Evolutionary conservation across 2,113 vertebrate species (phyloP).

Genomic region (Chamaea fasciata): DNA sequence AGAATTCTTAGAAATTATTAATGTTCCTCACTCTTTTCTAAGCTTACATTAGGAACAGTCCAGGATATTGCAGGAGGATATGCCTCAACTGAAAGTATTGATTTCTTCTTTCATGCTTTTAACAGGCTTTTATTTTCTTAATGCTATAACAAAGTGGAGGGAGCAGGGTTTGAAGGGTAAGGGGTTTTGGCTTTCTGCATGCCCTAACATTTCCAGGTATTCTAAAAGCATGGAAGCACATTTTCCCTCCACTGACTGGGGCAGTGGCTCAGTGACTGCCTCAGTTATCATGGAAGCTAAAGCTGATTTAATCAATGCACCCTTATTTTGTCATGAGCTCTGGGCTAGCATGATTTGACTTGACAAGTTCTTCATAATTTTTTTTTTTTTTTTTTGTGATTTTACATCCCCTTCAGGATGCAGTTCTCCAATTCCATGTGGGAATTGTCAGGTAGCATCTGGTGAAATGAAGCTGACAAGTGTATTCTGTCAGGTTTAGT

Average conservation of each 20-base stretch:
- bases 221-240: neutral
- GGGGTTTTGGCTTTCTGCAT: neutral
- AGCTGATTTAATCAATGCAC: neutral
- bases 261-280: neutral
- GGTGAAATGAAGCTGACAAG: constrained; percentile 8
- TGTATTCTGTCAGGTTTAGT: neutral
- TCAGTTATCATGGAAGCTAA: neutral
- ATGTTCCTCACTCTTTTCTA: neutral
- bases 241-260: neutral
- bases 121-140: neutral
- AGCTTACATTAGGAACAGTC: neutral
- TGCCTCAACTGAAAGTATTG: neutral
- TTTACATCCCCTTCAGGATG: neutral
- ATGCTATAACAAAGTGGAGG: neutral
- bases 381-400: neutral
- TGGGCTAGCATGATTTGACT: neutral
- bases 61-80: neutral
- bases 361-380: neutral
- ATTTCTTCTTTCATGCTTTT: neutral
- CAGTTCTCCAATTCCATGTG: neutral
- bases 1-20: neutral
- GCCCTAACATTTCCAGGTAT: neutral
- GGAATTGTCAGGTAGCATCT: constrained; percentile 29
- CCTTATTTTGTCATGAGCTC: neutral
- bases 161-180: neutral